Conservation (phyloP, 1,140 invertebrate species). For the Drosophila cardini region DNA sequence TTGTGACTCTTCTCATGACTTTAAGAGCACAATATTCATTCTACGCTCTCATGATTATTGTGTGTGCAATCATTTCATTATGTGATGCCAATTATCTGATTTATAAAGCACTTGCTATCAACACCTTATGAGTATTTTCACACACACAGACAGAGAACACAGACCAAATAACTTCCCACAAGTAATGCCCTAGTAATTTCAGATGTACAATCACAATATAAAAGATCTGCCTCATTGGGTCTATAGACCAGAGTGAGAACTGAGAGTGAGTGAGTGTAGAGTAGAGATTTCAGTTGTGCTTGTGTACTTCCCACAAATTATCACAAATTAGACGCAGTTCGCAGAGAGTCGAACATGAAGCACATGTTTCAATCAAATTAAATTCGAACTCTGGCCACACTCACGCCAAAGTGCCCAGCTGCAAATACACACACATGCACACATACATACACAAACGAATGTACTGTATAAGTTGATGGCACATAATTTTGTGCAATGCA, state of each 20-base stretch:
- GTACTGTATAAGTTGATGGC: conserved; percentile 46
- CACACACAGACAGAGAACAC: background rate
- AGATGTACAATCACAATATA: conserved; percentile 30
- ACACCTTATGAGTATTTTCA: conserved; percentile 23
- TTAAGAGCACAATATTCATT: conserved; percentile 1
- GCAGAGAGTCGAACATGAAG: conserved; percentile 49
- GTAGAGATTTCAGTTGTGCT: conserved; percentile 24
- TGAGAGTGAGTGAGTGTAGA: conserved; percentile 23
- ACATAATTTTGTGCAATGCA: conserved; percentile 67
- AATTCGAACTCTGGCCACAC: conserved; percentile 57
- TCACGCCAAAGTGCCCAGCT: conserved; percentile 30
- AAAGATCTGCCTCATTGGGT: conserved; percentile 17
- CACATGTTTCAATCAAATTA: conserved; percentile 70
- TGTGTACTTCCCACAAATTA: conserved; percentile 77
- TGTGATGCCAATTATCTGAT: conserved; percentile 35
- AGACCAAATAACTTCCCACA: conserved; percentile 31
- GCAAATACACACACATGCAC: conserved; percentile 13
- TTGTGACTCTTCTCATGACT: conserved; percentile 4
- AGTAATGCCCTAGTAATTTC: conserved; percentile 44
- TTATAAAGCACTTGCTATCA: conserved; percentile 44
- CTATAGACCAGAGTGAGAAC: background rate
- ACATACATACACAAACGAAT: conserved; percentile 11
- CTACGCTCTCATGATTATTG: conserved; percentile 13
- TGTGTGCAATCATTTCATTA: conserved; percentile 31
- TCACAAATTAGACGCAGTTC: conserved; percentile 78